These are phyloP conservation scores for Craseonycteris thonglongyai DNA, from an alignment of 2,113 vertebrate genomes.

Conservation along the genomic window DNA sequence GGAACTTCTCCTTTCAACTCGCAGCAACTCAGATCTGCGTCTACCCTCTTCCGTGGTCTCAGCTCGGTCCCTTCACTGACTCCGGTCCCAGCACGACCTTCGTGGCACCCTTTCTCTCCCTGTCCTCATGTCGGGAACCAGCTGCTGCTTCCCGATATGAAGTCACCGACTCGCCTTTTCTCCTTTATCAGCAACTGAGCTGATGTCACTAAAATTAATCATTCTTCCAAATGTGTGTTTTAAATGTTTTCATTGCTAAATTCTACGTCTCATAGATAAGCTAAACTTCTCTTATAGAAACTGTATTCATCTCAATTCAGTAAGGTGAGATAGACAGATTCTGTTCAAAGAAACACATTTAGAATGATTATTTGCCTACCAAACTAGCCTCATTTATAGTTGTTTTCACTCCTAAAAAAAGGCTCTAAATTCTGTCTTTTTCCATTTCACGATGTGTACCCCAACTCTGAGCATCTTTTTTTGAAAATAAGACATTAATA, in stretches of 20 bases:
- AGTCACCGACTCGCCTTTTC: background rate
- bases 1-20: background rate
- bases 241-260: background rate
- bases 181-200: background rate
- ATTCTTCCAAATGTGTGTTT: background rate
- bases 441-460: background rate
- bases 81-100: background rate
- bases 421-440: background rate
- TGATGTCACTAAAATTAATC: background rate
- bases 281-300: background rate
- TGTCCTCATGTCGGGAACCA: background rate
- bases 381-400: background rate
- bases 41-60: background rate
- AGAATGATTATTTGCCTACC: background rate
- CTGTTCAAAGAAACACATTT: background rate
- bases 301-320: background rate
- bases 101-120: background rate
- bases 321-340: background rate
- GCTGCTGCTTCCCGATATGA: background rate
- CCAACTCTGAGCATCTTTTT: background rate
- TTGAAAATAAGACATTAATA: background rate
- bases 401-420: background rate
- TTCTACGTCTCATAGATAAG: background rate
- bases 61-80: fast-evolving
- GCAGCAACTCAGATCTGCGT: background rate